A percentile compares a stretch with the other conserved stretches of the same genome.
Evolutionary conservation across 2,797 vertebrate genomes (phyloP).

Genomic region (Geotrypetes seraphini): DNA sequence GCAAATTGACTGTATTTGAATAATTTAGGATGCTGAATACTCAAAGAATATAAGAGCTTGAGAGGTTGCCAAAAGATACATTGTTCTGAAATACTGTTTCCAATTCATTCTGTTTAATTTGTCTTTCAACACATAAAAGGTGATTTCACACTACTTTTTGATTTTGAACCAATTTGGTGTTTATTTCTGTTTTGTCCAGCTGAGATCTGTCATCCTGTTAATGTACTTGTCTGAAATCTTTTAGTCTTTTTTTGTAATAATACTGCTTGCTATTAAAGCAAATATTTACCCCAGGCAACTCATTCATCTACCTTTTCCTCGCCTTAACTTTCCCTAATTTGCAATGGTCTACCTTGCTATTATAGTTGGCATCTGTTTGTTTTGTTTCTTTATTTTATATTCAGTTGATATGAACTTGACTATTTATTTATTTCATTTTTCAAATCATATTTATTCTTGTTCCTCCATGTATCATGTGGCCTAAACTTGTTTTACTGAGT

Average conservation of each 20-base stretch:
- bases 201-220: slow-evolving; percentile 15
- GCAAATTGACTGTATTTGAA: not conserved
- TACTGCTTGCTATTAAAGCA: slow-evolving; percentile 12
- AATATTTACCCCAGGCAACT: slow-evolving; percentile 18
- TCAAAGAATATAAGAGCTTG: too few species aligned
- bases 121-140: slow-evolving; percentile 5
- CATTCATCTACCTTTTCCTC: too few species aligned
- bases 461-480: not conserved
- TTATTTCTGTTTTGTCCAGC: slow-evolving; percentile 21
- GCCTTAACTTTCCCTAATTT: too few species aligned
- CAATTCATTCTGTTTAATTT: slow-evolving; percentile 11
- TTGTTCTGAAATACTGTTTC: slow-evolving; percentile 1
- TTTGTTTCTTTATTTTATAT: slow-evolving; percentile 20
- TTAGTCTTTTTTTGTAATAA: not conserved
- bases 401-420: slow-evolving; percentile 17
- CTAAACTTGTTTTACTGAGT: slow-evolving; percentile 14
- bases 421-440: slow-evolving; percentile 7
- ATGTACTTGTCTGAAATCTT: slow-evolving; percentile 11
- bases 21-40: not conserved
- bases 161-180: slow-evolving; percentile 17
- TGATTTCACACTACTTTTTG: slow-evolving; percentile 13
- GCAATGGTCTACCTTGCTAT: too few species aligned
- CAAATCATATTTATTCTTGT: slow-evolving; percentile 6
- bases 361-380: too few species aligned
- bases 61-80: not conserved